Percentiles rank a stretch among this genome's conserved stretches.
phyloP scores from a whole-genome alignment of 1,140 invertebrate genomes.

The Colletes latitarsis region DNA sequence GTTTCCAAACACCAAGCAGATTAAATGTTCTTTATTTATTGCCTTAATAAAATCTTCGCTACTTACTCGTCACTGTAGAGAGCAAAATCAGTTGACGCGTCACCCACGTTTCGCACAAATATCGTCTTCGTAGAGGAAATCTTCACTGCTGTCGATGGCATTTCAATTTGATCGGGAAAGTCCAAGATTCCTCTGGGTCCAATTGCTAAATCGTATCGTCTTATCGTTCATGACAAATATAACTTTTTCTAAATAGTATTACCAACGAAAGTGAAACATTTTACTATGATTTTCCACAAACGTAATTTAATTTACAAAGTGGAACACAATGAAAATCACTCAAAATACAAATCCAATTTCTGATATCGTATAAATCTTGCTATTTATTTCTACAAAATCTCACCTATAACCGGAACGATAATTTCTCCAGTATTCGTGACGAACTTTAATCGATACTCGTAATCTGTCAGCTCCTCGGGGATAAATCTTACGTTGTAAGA shows the following conservation, averaged over 20 bases:
- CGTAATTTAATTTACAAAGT: too few relatives aligned
- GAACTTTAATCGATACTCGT: slow-evolving; percentile 71
- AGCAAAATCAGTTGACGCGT: slow-evolving; percentile 70
- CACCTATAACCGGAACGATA: slow-evolving; percentile 72
- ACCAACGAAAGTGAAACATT: too few relatives aligned
- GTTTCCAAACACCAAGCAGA: neutral
- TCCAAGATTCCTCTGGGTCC: slow-evolving; percentile 77
- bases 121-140: slow-evolving; percentile 72
- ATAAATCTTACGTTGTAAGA: slow-evolving; percentile 73
- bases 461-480: slow-evolving; percentile 71
- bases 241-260: too few relatives aligned
- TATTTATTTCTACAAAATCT: neutral
- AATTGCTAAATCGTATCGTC: slow-evolving; percentile 68
- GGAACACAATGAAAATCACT: too few relatives aligned
- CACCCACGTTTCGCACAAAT: slow-evolving; percentile 77
- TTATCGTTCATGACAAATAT: too few relatives aligned
- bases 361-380: neutral
- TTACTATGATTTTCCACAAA: too few relatives aligned
- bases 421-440: slow-evolving; percentile 67
- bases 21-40: neutral
- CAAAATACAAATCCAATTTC: too few relatives aligned
- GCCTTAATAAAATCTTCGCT: slow-evolving; percentile 8
- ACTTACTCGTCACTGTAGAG: slow-evolving; percentile 68
- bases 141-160: slow-evolving; percentile 77
- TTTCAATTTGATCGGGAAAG: slow-evolving; percentile 79